Conservation (phyloP, 2,888 invertebrate genomes). For the Lysandra coridon region DNA sequence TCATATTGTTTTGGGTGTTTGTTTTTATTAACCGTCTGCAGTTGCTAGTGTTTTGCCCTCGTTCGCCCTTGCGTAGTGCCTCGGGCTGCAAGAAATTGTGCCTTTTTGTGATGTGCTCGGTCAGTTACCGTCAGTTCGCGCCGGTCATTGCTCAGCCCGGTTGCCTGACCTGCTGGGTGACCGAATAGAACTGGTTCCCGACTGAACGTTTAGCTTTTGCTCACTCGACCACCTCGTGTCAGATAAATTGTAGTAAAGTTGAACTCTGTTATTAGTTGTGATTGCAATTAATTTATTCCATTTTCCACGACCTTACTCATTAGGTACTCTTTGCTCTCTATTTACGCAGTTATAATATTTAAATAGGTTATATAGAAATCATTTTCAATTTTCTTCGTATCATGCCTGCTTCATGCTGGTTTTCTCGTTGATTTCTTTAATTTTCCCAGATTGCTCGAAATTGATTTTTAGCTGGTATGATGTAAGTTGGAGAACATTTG, state of each 20-base stretch:
- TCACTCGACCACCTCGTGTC: conserved; percentile 1
- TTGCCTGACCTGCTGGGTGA: conserved; percentile 49
- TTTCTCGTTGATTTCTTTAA: neutral
- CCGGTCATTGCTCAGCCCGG: conserved; percentile 48
- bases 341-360: neutral
- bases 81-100: conserved; percentile 49
- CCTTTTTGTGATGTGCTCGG: conserved; percentile 42
- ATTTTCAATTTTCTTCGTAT: neutral
- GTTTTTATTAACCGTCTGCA: neutral
- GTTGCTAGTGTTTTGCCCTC: conserved; percentile 32
- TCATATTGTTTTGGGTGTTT: neutral
- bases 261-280: conserved; percentile 18
- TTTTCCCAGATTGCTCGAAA: neutral
- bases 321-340: neutral
- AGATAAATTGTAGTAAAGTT: neutral
- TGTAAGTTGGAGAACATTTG: neutral
- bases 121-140: conserved; percentile 41
- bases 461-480: neutral
- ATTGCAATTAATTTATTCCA: neutral
- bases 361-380: neutral
- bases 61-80: conserved; percentile 46
- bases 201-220: conserved; percentile 38
- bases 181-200: conserved; percentile 48
- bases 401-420: neutral
- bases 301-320: neutral